Percentiles rank a stretch among this genome's conserved stretches.
phyloP scores from a whole-genome alignment of 2,113 vertebrate species.

The Kryptolebias marmoratus region DNA sequence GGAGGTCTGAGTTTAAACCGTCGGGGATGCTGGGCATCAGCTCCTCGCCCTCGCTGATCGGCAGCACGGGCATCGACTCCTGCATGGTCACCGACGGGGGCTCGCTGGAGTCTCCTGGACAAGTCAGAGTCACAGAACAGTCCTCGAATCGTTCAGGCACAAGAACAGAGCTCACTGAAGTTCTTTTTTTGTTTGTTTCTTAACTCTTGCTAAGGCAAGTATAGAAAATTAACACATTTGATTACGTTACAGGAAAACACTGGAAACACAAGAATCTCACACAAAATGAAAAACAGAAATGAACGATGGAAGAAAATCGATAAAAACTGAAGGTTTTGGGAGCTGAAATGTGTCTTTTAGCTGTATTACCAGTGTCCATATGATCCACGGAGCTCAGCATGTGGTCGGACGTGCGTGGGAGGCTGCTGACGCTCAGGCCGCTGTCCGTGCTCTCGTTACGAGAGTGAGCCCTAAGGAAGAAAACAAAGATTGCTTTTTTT shows the following conservation, averaged over 20 bases:
- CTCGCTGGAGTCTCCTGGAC: constrained; percentile 87
- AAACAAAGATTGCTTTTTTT: not conserved
- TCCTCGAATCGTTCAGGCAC: not conserved
- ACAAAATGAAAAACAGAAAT: too few relatives aligned
- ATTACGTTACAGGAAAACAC: not conserved
- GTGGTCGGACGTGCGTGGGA: constrained; percentile 92
- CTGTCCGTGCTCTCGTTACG: constrained; percentile 95
- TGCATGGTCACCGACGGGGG: constrained; percentile 85
- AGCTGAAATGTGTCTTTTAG: not conserved
- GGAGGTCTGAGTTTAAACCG: constrained; percentile 93
- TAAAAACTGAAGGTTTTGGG: not conserved
- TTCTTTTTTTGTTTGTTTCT: not conserved
- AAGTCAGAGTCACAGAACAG: not conserved
- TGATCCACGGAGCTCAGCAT: constrained; percentile 94
- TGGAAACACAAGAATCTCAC: too few relatives aligned
- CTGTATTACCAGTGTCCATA: constrained; percentile 90
- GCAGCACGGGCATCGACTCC: constrained; percentile 92
- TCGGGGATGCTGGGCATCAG: constrained; percentile 96
- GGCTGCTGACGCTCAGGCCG: constrained; percentile 93
- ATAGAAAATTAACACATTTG: too few relatives aligned
- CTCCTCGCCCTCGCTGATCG: constrained; percentile 93
- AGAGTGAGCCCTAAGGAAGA: constrained; percentile 87
- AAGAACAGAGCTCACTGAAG: not conserved
- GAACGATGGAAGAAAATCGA: too few relatives aligned
- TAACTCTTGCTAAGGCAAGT: not conserved